Conservation (phyloP, 2,888 invertebrate genomes). For the Hermodice carunculata region DNA sequence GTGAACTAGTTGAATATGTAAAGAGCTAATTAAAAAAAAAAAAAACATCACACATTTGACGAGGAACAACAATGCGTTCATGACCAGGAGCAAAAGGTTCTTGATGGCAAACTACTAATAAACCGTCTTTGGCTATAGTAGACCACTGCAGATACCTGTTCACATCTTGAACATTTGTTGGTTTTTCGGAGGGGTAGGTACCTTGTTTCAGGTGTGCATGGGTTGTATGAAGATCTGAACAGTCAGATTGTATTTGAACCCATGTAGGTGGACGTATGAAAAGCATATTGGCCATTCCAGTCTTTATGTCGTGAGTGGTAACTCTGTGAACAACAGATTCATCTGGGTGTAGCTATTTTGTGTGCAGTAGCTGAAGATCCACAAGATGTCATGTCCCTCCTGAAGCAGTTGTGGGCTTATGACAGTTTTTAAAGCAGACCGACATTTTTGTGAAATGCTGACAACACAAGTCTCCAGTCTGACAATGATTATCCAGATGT, state of each 20-base stretch:
- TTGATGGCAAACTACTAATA: constrained; percentile 29
- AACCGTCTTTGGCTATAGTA: constrained; percentile 40
- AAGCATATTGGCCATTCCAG: constrained; percentile 19
- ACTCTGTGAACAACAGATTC: constrained; percentile 38
- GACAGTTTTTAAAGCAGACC: too few relatives aligned
- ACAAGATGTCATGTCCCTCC: too few relatives aligned
- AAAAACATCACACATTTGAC: constrained; percentile 10
- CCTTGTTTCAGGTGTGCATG: constrained; percentile 7
- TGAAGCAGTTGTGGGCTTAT: too few relatives aligned
- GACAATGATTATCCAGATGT: too few relatives aligned
- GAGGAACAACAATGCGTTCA: constrained; percentile 26
- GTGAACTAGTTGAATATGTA: constrained; percentile 36
- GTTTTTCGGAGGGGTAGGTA: constrained; percentile 28
- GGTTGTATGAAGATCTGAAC: neutral
- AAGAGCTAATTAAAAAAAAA: neutral
- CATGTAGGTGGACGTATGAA: constrained; percentile 37
- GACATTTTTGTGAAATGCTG: too few relatives aligned
- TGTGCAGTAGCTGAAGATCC: too few relatives aligned
- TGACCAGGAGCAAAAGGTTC: constrained; percentile 11
- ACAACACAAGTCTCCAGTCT: too few relatives aligned
- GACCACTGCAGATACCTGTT: constrained; percentile 38
- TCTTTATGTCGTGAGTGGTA: constrained; percentile 19
- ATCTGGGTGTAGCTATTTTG: constrained; percentile 20
- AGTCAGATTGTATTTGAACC: too few relatives aligned
- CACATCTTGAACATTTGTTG: constrained; percentile 41